phyloP scores from a whole-genome alignment of 2,888 invertebrate species.

The Erannis defoliaria region DNA sequence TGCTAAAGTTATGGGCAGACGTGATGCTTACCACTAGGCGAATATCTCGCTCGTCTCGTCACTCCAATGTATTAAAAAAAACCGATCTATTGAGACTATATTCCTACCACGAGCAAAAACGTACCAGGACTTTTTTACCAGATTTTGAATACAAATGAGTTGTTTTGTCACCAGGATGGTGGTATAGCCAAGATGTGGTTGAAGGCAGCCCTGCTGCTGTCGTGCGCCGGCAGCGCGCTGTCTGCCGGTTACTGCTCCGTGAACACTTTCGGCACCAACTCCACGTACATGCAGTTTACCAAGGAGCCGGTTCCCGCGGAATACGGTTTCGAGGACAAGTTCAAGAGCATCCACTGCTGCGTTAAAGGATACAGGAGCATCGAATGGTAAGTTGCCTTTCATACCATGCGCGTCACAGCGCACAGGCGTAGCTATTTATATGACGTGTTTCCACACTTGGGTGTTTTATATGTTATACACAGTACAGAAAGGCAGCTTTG shows the following conservation, averaged over 20 bases:
- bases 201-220: slow-evolving; percentile 60
- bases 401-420: too few species aligned
- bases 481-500: too few species aligned
- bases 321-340: slow-evolving; percentile 89
- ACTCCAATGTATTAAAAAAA: too few species aligned
- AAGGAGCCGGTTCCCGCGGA: slow-evolving; percentile 90
- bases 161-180: slow-evolving; percentile 57
- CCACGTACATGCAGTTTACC: slow-evolving; percentile 90
- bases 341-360: slow-evolving; percentile 93
- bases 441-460: too few species aligned
- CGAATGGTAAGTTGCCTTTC: slow-evolving; percentile 89
- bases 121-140: too few species aligned
- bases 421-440: background rate
- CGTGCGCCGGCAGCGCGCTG: slow-evolving; percentile 55
- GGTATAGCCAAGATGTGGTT: slow-evolving; percentile 63
- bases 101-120: too few species aligned
- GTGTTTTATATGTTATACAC: too few species aligned
- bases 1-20: too few species aligned
- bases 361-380: slow-evolving; percentile 92
- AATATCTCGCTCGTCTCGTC: too few species aligned
- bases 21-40: too few species aligned
- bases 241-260: slow-evolving; percentile 86
- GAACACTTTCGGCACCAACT: slow-evolving; percentile 85
- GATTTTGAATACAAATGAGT: too few species aligned
- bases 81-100: too few species aligned